Percentiles rank a stretch among this genome's conserved stretches.
Evolutionary conservation across 2,113 vertebrate species (phyloP).

Genomic region (Cottus gobio): DNA sequence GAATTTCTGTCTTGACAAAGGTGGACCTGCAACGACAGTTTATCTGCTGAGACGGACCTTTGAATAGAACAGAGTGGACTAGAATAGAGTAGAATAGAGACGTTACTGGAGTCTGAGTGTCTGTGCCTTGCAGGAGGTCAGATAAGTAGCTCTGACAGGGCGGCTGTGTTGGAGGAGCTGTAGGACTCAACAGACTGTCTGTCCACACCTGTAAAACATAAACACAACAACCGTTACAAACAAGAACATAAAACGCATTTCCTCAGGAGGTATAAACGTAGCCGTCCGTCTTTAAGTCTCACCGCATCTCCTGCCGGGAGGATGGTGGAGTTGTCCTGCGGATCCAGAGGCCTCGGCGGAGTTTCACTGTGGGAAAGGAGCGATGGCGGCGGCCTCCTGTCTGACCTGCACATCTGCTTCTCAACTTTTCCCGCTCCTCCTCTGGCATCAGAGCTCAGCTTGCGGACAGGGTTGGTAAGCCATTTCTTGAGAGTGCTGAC

Average conservation of each 20-base stretch:
- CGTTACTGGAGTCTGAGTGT: conserved; percentile 58
- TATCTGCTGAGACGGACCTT: conserved; percentile 1
- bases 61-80: conserved; percentile 1
- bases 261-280: not conserved
- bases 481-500: conserved; percentile 86
- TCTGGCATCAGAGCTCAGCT: conserved; percentile 75
- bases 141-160: conserved; percentile 42
- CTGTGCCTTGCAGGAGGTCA: conserved; percentile 60
- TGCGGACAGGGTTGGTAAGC: conserved; percentile 85
- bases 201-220: conserved; percentile 62
- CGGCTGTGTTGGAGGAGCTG: conserved; percentile 25
- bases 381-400: conserved; percentile 52
- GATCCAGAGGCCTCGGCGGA: conserved; percentile 66
- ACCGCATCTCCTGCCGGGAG: conserved; percentile 70
- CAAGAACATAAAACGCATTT: not conserved
- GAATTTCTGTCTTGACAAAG: not conserved
- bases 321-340: conserved; percentile 45
- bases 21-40: not conserved
- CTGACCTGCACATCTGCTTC: conserved; percentile 71
- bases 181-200: conserved; percentile 38
- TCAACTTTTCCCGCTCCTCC: conserved; percentile 70
- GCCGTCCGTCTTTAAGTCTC: conserved; percentile 26
- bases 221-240: conserved; percentile 27
- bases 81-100: not conserved
- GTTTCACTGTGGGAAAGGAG: conserved; percentile 59